These are phyloP conservation scores for Steromphala cineraria DNA, from an alignment of 2,888 invertebrate genomes.

Conservation along the genomic window DNA sequence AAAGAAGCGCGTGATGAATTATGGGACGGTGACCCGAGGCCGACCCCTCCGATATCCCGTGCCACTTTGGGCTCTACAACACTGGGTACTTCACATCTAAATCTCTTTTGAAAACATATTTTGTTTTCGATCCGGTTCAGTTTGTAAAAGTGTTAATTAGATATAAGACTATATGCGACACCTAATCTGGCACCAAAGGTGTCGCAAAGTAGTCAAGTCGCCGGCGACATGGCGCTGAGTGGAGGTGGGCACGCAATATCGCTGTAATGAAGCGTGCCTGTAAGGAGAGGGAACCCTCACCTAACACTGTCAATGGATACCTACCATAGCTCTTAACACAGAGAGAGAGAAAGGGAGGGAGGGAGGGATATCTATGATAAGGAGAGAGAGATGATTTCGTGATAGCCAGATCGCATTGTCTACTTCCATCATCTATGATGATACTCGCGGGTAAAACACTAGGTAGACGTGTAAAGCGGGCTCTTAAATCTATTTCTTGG, in stretches of 20 bases:
- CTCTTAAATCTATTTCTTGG: too few relatives aligned
- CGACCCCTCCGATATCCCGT: not conserved
- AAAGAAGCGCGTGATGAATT: slow-evolving; percentile 13
- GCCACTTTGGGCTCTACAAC: not conserved
- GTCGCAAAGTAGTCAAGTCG: not conserved
- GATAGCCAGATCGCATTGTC: too few relatives aligned
- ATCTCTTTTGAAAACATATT: slow-evolving; percentile 3
- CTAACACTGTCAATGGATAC: too few relatives aligned
- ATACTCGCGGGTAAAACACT: too few relatives aligned
- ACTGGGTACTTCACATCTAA: not conserved
- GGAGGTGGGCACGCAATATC: not conserved
- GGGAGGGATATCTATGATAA: too few relatives aligned
- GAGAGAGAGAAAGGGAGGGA: too few relatives aligned
- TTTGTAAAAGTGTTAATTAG: slow-evolving; percentile 14
- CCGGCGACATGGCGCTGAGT: not conserved
- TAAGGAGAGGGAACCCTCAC: not conserved
- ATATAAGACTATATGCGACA: not conserved
- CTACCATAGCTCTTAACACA: too few relatives aligned
- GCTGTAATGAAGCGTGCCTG: not conserved
- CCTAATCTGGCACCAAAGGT: not conserved
- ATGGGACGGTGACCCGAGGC: slow-evolving; percentile 9
- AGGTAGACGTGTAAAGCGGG: too few relatives aligned
- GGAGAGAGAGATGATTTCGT: too few relatives aligned
- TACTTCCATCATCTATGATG: too few relatives aligned
- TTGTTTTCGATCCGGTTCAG: not conserved